A percentile compares a stretch with the other conserved stretches of the same genome.
These are phyloP conservation scores for Dryomyza anilis DNA, from an alignment of 2,888 invertebrate genomes.

Conservation along the genomic window DNA sequence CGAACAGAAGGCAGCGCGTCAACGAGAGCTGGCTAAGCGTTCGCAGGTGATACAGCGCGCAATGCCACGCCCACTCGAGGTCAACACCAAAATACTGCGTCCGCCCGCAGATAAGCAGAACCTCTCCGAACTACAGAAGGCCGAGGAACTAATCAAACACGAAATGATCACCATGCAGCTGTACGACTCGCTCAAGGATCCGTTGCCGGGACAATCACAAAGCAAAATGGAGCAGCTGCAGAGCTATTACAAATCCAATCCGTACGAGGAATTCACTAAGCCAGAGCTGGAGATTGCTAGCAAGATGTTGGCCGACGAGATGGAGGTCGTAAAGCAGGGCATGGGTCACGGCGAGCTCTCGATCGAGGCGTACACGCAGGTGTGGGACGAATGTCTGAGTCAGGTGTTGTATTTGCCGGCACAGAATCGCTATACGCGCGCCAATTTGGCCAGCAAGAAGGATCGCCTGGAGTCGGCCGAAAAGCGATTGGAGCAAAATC, in stretches of 20 bases:
- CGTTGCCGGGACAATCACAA: conserved; percentile 63
- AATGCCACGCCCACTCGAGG: conserved; percentile 83
- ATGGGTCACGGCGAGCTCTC: conserved; percentile 96
- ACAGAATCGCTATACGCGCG: conserved; percentile 90
- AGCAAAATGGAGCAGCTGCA: conserved; percentile 68
- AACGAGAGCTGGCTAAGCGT: conserved; percentile 68
- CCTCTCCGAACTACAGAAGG: conserved; percentile 87
- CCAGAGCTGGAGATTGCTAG: conserved; percentile 73
- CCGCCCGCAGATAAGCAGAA: conserved; percentile 77
- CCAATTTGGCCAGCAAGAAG: conserved; percentile 93
- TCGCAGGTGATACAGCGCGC: conserved; percentile 86
- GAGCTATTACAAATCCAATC: conserved; percentile 84
- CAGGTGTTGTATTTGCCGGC: conserved; percentile 91
- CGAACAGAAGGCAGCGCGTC: conserved; percentile 72
- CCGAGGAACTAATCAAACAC: conserved; percentile 93
- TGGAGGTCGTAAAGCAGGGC: conserved; percentile 86
- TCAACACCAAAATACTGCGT: conserved; percentile 81
- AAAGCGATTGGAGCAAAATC: conserved; percentile 88
- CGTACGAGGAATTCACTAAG: conserved; percentile 75
- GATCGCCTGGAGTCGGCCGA: conserved; percentile 93
- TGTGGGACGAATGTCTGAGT: conserved; percentile 95
- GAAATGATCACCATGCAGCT: conserved; percentile 97
- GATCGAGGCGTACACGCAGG: conserved; percentile 89
- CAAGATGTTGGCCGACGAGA: conserved; percentile 75
- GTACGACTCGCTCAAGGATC: conserved; percentile 84